phyloP scores from a whole-genome alignment of 2,888 invertebrate genomes.

The Protonemura montana region DNA sequence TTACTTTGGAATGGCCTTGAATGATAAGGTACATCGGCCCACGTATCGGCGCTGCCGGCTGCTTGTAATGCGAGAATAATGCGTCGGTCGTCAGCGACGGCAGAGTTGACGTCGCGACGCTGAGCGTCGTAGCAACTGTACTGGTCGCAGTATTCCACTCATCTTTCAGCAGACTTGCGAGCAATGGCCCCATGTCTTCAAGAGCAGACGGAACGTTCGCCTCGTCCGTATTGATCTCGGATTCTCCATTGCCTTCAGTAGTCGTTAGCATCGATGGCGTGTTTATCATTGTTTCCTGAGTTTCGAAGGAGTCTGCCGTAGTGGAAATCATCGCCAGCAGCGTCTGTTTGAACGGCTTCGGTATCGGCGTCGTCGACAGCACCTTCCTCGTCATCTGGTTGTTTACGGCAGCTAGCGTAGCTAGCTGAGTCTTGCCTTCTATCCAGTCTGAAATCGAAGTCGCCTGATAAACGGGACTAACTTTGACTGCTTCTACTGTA shows the following conservation, averaged over 20 bases:
- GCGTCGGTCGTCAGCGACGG: slow-evolving; percentile 67
- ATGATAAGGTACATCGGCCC: slow-evolving; percentile 80
- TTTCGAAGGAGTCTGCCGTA: not conserved
- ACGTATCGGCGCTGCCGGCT: slow-evolving; percentile 67
- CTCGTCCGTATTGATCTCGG: not conserved
- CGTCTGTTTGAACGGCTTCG: not conserved
- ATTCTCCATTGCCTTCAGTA: not conserved
- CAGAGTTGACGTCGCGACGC: slow-evolving; percentile 59
- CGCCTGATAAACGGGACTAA: slow-evolving; percentile 48
- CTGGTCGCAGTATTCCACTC: slow-evolving; percentile 51
- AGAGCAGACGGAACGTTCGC: not conserved
- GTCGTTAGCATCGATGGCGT: not conserved
- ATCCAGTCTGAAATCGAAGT: slow-evolving; percentile 61
- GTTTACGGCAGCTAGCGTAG: slow-evolving; percentile 54
- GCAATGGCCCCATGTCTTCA: slow-evolving; percentile 9
- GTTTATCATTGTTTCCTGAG: not conserved
- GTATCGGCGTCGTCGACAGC: slow-evolving; percentile 47
- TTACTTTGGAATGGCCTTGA: slow-evolving; percentile 86
- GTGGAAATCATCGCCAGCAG: not conserved
- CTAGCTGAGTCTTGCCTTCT: slow-evolving; percentile 52
- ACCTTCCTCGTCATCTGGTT: slow-evolving; percentile 57
- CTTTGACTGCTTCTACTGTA: slow-evolving; percentile 31
- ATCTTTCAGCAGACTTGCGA: slow-evolving; percentile 30
- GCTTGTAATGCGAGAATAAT: slow-evolving; percentile 69
- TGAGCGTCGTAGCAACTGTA: slow-evolving; percentile 58